Evolutionary conservation across 2,888 invertebrate species (phyloP).

Genomic region (Lamproptera curius): DNA sequence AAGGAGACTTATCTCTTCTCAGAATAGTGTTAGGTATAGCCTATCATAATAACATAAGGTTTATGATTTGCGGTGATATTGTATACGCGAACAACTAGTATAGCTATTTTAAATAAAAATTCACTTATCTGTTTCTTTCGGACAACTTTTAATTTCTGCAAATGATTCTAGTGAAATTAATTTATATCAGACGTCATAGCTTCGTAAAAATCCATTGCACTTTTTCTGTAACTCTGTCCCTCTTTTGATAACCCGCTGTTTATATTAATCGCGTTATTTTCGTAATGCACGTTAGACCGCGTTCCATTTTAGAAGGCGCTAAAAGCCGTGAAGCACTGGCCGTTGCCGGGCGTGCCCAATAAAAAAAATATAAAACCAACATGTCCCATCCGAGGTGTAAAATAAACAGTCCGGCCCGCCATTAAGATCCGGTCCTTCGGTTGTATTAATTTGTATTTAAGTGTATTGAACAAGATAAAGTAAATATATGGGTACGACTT

Average conservation of each 20-base stretch:
- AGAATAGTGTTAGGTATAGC: too few relatives aligned
- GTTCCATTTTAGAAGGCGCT: slow-evolving; percentile 51
- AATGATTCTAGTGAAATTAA: too few relatives aligned
- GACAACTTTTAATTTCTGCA: too few relatives aligned
- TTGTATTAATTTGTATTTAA: slow-evolving; percentile 79
- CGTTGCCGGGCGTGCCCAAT: slow-evolving; percentile 36
- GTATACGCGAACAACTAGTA: too few relatives aligned
- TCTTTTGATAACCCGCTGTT: not conserved
- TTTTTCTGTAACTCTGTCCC: slow-evolving; percentile 32
- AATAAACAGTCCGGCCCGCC: slow-evolving; percentile 71
- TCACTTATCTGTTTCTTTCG: too few relatives aligned
- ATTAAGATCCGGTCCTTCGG: slow-evolving; percentile 68
- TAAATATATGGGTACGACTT: slow-evolving; percentile 66
- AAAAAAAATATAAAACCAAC: slow-evolving; percentile 56
- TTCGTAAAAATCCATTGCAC: too few relatives aligned
- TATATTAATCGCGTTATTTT: not conserved
- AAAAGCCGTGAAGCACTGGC: slow-evolving; percentile 45
- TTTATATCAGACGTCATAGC: too few relatives aligned
- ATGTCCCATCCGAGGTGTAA: slow-evolving; percentile 72
- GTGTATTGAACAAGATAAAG: slow-evolving; percentile 77
- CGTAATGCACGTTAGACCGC: slow-evolving; percentile 31
- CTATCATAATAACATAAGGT: too few relatives aligned
- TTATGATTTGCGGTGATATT: too few relatives aligned
- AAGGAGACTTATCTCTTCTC: too few relatives aligned
- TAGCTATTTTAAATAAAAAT: too few relatives aligned